Evolutionary conservation across 2,113 vertebrate genomes (phyloP), one percentile per base, ranked within the genome.

Genomic region (Gorsachius goisagi): DNA sequence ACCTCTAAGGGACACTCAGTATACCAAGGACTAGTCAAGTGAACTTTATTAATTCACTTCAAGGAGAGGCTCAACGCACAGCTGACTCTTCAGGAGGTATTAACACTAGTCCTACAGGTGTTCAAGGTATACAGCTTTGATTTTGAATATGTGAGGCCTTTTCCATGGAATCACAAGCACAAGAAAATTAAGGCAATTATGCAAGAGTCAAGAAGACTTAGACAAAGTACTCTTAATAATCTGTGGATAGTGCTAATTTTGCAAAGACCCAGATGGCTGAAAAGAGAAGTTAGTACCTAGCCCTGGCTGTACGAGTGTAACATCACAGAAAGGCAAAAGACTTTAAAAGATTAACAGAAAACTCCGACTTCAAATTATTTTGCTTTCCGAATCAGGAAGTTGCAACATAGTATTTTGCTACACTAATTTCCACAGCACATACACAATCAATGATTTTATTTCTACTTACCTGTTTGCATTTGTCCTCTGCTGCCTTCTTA

Each of bases 401-500:
- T 90, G n/a, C 88, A 80, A 56, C 62, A 45, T 4, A 30, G 19
- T 28, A 44, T 76, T 80, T 81, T 33, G 41, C 56, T 59, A 60
- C 60, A 41, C 22, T 82, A 50, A 50, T 13, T 91, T 66, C 66
- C 63, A 62, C 62, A 69, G 62, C 6, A 6, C 67, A 73, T 9
- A 81, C 55, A 50, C 24, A 45, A 26, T 3, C 55, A 12, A 12
- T 32, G 85, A 47, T 49, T 75, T 79, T 72, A 63, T 91, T 93
- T 50, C 19, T 33, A 22, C 98, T 98, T 98, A 99, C 99, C 99
- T 98, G 99, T 79, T 99, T 99, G 98, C 98, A 98, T 98, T 99
- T 99, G 94, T 99, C 99, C 96, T 99, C 99, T 0, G 99, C 98
- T 6, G 98, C 98, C 69, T 99, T 99, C 97, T 99, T 98, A 86